Conservation (phyloP, 1,140 invertebrate genomes). For the Euura lappo region DNA sequence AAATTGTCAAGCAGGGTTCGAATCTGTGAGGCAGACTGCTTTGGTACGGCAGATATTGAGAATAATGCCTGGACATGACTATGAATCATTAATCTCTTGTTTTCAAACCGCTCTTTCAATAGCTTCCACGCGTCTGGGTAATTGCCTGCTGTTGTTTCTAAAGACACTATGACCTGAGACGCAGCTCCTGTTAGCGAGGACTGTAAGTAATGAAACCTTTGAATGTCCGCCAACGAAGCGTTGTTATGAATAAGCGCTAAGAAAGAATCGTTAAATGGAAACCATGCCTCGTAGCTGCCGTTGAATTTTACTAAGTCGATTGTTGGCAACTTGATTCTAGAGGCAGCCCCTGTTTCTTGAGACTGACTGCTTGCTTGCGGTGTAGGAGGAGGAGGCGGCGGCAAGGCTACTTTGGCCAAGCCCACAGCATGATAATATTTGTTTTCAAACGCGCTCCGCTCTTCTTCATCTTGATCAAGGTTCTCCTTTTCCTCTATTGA, state of each 20-base stretch:
- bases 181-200: conserved; percentile 24
- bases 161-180: conserved; percentile 25
- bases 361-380: too few relatives aligned
- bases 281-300: conserved; percentile 28
- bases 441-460: too few relatives aligned
- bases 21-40: conserved; percentile 23
- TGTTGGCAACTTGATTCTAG: neutral
- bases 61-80: conserved; percentile 30
- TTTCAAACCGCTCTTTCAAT: conserved; percentile 28
- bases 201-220: conserved; percentile 25
- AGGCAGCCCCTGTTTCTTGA: too few relatives aligned
- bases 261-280: conserved; percentile 30
- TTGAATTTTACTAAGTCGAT: conserved; percentile 27
- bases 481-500: too few relatives aligned
- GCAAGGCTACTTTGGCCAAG: too few relatives aligned
- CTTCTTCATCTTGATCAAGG: too few relatives aligned
- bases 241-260: conserved; percentile 24
- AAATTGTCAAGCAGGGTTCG: conserved; percentile 24
- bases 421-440: too few relatives aligned
- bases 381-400: too few relatives aligned
- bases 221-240: conserved; percentile 14
- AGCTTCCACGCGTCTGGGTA: conserved; percentile 32
- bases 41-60: conserved; percentile 23
- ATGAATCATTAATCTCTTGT: conserved; percentile 28
- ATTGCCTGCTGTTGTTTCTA: conserved; percentile 27